Conservation (phyloP, 1,140 invertebrate genomes). For the Drosophila auraria region DNA sequence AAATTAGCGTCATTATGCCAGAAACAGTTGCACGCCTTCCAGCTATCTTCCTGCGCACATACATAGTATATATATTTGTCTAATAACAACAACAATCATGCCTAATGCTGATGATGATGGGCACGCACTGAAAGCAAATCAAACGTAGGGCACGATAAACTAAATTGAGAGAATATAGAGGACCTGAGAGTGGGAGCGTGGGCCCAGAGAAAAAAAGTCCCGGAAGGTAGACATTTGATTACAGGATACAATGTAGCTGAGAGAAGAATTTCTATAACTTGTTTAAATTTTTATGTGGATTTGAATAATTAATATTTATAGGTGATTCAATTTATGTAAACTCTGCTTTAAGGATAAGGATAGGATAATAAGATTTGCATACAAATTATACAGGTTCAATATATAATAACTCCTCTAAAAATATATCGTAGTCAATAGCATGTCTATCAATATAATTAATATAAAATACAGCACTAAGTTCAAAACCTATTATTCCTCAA, state of each 20-base stretch:
- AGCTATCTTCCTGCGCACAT: constrained; percentile 1
- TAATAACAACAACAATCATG: constrained; percentile 63
- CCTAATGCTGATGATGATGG: constrained; percentile 82
- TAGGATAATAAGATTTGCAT: no score
- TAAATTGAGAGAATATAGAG: constrained; percentile 59
- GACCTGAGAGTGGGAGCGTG: background rate
- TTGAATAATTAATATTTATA: background rate
- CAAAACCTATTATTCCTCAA: no score
- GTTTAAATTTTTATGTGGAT: background rate
- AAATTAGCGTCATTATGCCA: constrained; percentile 77
- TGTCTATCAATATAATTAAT: no score
- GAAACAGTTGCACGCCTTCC: constrained; percentile 54
- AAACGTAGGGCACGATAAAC: constrained; percentile 55
- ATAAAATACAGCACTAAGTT: no score
- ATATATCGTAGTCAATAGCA: no score
- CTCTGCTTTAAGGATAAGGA: no score
- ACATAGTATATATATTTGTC: constrained; percentile 56
- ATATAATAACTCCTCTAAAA: no score
- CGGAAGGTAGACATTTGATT: no score
- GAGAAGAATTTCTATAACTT: background rate
- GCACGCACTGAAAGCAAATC: constrained; percentile 76
- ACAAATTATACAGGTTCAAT: no score
- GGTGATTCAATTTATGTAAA: no score
- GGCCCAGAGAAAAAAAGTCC: constrained; percentile 11
- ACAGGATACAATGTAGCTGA: no score